Base-by-base conservation (phyloP, 2,888 invertebrate species). In the Melinaea menophilus region DNA sequence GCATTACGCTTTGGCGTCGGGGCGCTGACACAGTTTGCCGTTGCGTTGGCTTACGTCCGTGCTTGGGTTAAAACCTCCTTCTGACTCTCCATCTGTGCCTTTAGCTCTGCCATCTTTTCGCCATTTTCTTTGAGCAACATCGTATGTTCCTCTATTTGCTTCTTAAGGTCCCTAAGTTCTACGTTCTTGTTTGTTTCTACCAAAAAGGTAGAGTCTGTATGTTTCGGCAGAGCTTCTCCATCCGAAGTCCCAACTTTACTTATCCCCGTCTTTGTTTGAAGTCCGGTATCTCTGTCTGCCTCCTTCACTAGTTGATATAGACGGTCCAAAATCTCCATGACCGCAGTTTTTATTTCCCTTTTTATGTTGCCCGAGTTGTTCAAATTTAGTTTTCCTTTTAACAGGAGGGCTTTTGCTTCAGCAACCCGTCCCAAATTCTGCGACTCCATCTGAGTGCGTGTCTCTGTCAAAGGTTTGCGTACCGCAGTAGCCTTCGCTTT, bases 301-400 rank as follows among this genome's bases (percentile, higher is more conserved):
- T 55, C 55, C 34, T 55, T 22, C n/a, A 55, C 22, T 33, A 55
- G 31, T 31, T 55, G 33, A 34, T 55, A 55, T 7, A 55, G 34
- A n/a, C 35, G 5, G 5, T 55, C 55, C 33, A 34, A 9, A 5
- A 7, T 33, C 22, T n/a, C 9, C 22, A 51, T 51, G 9, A 51
- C 51, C 12, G 5, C 22, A 7, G 5, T n/a, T n/a, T 51, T 51
- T 13, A 51, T 45, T 45, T 45, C 45, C 45, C 7, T 45, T 45
- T 45, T 45, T 11, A 45, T 5, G 45, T 45, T 45, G 5, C 45
- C 7, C 11, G 45, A 45, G 45, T 5, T 11, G 11, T 5, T 11
- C 45, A 45, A 11, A 11, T 45, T 45, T 45, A 22, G 22, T 22
- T 22, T 22, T 22, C 22, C 22, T 22, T 22, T 22, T 22, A 22